phyloP scores from a whole-genome alignment of 2,797 vertebrate species.

The Gallinago solitaria region DNA sequence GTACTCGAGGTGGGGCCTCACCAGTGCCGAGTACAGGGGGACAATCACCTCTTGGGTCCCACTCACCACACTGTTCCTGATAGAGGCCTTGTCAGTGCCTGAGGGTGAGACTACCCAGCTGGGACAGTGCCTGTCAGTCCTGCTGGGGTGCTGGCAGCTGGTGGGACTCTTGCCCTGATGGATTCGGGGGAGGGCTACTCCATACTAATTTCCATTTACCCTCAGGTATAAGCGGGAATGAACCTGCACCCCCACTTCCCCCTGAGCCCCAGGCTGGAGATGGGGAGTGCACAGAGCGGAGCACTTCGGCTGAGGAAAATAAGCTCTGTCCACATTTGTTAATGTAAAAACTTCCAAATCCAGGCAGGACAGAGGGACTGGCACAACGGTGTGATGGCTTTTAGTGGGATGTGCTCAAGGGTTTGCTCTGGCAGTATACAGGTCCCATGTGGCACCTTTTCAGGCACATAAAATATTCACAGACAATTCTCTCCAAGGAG shows the following conservation, averaged over 20 bases:
- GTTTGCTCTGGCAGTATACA: neutral
- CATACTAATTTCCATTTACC: neutral
- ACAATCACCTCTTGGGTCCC: no score
- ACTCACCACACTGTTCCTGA: no score
- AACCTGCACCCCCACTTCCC: neutral
- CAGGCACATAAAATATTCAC: neutral
- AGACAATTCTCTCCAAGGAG: neutral
- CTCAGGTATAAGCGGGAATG: neutral
- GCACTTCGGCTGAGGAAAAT: neutral
- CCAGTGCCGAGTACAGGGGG: no score
- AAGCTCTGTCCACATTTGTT: neutral
- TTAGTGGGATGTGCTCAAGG: neutral
- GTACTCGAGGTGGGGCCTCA: no score
- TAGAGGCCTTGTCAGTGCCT: neutral
- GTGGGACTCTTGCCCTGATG: neutral
- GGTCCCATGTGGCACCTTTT: neutral
- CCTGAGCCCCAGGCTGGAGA: neutral
- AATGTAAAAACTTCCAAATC: neutral
- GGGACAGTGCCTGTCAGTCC: fast-evolving
- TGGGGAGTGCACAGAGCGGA: fast-evolving
- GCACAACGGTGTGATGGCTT: neutral
- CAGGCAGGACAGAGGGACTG: neutral
- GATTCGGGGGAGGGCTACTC: neutral
- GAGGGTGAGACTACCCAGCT: neutral
- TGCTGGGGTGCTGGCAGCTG: neutral